Evolutionary conservation across 2,797 vertebrate species (phyloP).

Genomic region (Sebastolobus altivelis): DNA sequence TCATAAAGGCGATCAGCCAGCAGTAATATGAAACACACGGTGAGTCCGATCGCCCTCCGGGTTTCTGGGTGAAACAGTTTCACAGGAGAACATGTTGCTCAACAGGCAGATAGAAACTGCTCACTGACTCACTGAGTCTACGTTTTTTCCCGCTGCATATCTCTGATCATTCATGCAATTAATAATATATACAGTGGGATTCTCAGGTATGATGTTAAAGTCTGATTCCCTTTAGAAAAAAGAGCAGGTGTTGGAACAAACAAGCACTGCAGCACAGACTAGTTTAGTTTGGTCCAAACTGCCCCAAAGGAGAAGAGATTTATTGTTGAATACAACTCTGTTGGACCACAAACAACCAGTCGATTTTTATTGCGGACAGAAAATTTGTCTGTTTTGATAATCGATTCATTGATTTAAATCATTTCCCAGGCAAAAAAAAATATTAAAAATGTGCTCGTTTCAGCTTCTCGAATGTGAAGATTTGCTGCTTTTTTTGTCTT

Average conservation of each 20-base stretch:
- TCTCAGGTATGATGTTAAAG: background rate
- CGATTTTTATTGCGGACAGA: accelerated
- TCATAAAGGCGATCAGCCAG: constrained; percentile 14
- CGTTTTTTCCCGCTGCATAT: background rate
- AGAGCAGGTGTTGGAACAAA: background rate
- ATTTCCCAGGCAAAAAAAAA: background rate
- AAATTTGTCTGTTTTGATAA: background rate
- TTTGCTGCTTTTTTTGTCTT: background rate
- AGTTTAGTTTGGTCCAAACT: background rate
- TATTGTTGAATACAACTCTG: background rate
- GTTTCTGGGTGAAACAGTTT: constrained; percentile 59
- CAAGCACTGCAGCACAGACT: background rate
- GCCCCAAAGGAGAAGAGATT: background rate
- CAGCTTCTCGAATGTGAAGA: background rate
- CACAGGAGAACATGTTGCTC: constrained; percentile 64
- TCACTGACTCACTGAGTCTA: constrained; percentile 21
- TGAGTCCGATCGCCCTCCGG: constrained; percentile 12
- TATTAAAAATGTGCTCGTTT: background rate
- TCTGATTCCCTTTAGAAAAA: background rate
- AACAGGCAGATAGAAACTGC: constrained; percentile 43
- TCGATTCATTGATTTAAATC: background rate
- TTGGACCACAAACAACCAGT: background rate
- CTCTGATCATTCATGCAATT: background rate
- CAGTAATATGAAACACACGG: constrained; percentile 46
- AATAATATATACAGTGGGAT: background rate